Evolutionary conservation across 2,113 vertebrate genomes (phyloP), one percentile per base, ranked within the genome.

Genomic region (Paralichthys olivaceus): DNA sequence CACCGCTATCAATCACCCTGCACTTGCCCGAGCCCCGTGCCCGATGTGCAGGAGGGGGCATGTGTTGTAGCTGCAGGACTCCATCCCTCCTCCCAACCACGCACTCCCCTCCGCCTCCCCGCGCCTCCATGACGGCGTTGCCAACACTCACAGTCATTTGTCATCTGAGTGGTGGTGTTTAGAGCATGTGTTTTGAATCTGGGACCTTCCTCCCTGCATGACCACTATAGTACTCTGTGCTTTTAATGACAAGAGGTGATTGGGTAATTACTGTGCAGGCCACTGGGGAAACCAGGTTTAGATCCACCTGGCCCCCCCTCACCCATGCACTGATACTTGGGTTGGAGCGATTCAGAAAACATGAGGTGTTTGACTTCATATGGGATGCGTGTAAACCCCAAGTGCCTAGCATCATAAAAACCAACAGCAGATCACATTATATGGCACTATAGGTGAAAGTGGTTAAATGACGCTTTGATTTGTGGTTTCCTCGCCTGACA

Each of bases 1-100:
- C 88, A 89, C 72, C 1, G 34, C 82, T 77, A 93, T 93, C 90
- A 89, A 93, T 93, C 92, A 92, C 54, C 62, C 58, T 40, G 32
- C 23, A 72, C 74, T 89, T 84, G 83, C 87, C 80, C 49, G 40
- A 82, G 75, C 85, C 62, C 82, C 4, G 47, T 80, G 81, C 83
- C 84, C 60, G 43, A 56, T 74, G 72, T 79, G 75, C 80, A 28
- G 77, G 70, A 79, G 72, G 81, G 81, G 88, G 84, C 87, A 83
- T 88, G 84, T 69, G 77, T 68, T 79, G 70, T 49, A 53, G 86
- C 85, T 76, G 73, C 29, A 60, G 73, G 80, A 65, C 72, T 83
- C 69, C 64, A 76, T 72, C 73, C 68, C 28, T 67, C 59, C 53
- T 45, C 62, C 54, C 23, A 28, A 25, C 32, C 51, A 45, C 22